phyloP scores from a whole-genome alignment of 2,797 vertebrate species.

The Hirundo rustica region DNA sequence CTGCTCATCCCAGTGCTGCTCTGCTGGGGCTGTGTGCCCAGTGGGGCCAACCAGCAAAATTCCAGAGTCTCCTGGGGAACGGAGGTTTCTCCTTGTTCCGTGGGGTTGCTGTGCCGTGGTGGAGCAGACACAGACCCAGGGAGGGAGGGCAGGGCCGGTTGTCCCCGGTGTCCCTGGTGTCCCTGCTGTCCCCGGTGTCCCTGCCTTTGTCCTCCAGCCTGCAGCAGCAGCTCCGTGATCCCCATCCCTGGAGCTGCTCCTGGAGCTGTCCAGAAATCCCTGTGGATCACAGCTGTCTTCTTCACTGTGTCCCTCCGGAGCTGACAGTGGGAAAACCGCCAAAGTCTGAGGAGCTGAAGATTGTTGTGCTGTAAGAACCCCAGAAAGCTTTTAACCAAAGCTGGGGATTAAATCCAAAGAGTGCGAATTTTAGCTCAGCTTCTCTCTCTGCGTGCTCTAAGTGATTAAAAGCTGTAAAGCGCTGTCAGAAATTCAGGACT shows the following conservation, averaged over 20 bases:
- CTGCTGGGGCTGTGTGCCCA: fast-evolving
- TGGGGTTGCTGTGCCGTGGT: not conserved
- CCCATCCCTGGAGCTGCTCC: fast-evolving
- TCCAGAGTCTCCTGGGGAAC: not conserved
- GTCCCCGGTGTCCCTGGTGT: too few species aligned
- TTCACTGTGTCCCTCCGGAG: not conserved
- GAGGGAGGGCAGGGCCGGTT: not conserved
- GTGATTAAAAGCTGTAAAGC: constrained; percentile 48
- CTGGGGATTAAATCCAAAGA: constrained; percentile 43
- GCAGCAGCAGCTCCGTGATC: fast-evolving
- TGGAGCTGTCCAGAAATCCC: fast-evolving
- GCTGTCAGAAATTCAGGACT: constrained; percentile 40
- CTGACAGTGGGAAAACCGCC: not conserved
- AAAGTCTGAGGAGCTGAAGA: not conserved
- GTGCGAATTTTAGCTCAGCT: constrained; percentile 35
- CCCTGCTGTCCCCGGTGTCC: not conserved
- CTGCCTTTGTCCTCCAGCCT: fast-evolving
- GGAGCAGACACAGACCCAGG: not conserved
- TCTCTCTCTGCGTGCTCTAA: not conserved
- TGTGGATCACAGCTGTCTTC: fast-evolving
- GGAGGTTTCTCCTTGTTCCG: fast-evolving
- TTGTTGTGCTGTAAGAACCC: not conserved
- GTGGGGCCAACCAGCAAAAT: fast-evolving
- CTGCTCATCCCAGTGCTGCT: not conserved
- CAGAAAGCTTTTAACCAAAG: constrained; percentile 44